These are phyloP conservation scores for Sphaerophoria rueppellii DNA, from an alignment of 2,888 invertebrate species.

Conservation along the genomic window DNA sequence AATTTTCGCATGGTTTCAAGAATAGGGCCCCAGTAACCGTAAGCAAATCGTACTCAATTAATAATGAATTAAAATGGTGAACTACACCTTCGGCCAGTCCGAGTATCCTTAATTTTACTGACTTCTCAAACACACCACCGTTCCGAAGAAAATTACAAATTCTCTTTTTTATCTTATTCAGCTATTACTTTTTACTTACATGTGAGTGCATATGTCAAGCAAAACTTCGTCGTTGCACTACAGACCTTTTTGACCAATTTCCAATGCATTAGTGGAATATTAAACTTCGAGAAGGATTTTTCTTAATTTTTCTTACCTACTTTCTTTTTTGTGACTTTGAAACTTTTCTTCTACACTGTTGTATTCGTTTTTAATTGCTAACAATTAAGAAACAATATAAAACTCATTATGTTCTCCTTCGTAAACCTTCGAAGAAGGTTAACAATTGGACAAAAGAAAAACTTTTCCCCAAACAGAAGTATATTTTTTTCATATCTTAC, in stretches of 20 bases:
- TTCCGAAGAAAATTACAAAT: constrained; percentile 48
- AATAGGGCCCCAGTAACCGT: too few relatives aligned
- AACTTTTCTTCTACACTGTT: neutral
- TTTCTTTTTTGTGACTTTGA: neutral
- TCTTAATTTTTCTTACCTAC: constrained; percentile 34
- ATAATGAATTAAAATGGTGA: neutral
- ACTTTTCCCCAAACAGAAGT: too few relatives aligned
- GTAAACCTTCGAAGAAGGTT: too few relatives aligned
- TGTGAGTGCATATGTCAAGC: constrained; percentile 15
- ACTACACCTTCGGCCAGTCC: constrained; percentile 7
- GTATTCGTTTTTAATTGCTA: constrained; percentile 55
- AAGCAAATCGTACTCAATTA: neutral
- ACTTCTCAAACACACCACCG: constrained; percentile 16
- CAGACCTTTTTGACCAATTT: constrained; percentile 61
- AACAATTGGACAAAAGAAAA: too few relatives aligned
- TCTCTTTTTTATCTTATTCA: neutral
- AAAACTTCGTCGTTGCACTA: constrained; percentile 58
- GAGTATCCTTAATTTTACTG: constrained; percentile 7
- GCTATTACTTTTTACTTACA: neutral
- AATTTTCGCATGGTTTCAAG: too few relatives aligned
- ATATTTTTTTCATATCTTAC: too few relatives aligned
- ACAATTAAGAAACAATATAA: constrained; percentile 58
- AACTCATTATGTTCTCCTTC: too few relatives aligned
- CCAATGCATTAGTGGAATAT: constrained; percentile 68
- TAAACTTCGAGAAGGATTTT: constrained; percentile 52